Percentiles rank a stretch among this genome's conserved stretches.
phyloP scores from a whole-genome alignment of 2,113 vertebrate genomes.

The Buteo buteo region DNA sequence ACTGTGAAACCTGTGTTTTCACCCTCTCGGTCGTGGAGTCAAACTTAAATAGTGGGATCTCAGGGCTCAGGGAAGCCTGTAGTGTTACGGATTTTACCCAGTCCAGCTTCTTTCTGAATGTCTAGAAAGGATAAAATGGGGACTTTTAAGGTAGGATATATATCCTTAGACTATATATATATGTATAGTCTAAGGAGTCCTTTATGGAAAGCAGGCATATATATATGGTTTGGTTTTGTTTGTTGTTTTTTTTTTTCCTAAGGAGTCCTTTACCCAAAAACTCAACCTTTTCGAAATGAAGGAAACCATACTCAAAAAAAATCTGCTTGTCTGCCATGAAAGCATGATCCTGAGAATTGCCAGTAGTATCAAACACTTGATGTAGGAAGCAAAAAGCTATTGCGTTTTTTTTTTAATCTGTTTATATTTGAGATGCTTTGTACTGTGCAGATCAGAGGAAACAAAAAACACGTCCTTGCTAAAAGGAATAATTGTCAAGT shows the following conservation, averaged over 20 bases:
- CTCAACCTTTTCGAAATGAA: background rate
- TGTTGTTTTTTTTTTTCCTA: background rate
- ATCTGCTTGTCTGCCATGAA: background rate
- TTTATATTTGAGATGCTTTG: background rate
- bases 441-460: background rate
- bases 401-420: background rate
- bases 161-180: background rate
- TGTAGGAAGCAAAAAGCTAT: background rate
- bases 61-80: background rate
- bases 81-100: background rate
- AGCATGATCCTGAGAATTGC: background rate
- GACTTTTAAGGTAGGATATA: background rate
- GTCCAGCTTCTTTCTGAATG: background rate
- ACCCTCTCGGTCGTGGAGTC: background rate
- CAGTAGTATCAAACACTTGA: background rate
- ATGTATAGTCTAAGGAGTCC: background rate
- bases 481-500: background rate
- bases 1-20: background rate
- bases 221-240: background rate
- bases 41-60: background rate
- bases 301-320: background rate
- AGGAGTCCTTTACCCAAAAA: background rate
- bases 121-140: background rate
- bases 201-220: background rate
- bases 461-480: fast-evolving